These are phyloP conservation scores for Amphibalanus amphitrite DNA, from an alignment of 1,140 invertebrate species.

Conservation along the genomic window DNA sequence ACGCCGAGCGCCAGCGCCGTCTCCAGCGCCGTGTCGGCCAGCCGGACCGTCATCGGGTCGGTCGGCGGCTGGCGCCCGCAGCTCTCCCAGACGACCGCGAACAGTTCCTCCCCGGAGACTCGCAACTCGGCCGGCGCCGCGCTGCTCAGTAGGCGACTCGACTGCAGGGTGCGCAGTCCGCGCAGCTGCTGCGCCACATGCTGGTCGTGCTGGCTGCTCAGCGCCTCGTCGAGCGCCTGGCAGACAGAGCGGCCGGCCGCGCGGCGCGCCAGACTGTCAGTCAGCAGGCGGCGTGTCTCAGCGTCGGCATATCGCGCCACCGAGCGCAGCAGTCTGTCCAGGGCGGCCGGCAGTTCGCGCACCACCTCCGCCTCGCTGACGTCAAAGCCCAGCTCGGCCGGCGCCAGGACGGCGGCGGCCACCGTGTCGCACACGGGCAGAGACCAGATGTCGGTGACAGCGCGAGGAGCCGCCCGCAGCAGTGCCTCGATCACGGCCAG, in stretches of 20 bases:
- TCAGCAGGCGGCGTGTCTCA: background rate
- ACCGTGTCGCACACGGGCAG: conserved; percentile 28
- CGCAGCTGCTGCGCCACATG: conserved; percentile 10
- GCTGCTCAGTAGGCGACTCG: too few species aligned
- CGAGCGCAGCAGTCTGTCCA: conserved; percentile 26
- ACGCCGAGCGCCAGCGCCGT: background rate
- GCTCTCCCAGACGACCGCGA: background rate
- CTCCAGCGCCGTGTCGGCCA: background rate
- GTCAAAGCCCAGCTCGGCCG: conserved; percentile 34
- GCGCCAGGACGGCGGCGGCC: conserved; percentile 28
- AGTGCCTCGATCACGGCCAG: conserved; percentile 30
- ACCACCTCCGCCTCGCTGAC: conserved; percentile 32
- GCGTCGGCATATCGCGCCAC: background rate
- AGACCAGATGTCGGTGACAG: conserved; percentile 20
- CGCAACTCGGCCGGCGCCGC: background rate
- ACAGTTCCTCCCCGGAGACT: background rate
- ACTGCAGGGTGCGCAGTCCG: background rate
- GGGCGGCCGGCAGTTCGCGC: conserved; percentile 27
- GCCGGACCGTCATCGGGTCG: too few species aligned
- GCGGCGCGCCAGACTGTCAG: conserved; percentile 9
- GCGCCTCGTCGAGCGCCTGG: background rate
- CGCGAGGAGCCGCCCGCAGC: conserved; percentile 20
- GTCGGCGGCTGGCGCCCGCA: background rate
- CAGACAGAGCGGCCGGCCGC: conserved; percentile 1
- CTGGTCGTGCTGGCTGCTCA: conserved; percentile 9